phyloP scores from a whole-genome alignment of 2,888 invertebrate species.

The Diploptera punctata region DNA sequence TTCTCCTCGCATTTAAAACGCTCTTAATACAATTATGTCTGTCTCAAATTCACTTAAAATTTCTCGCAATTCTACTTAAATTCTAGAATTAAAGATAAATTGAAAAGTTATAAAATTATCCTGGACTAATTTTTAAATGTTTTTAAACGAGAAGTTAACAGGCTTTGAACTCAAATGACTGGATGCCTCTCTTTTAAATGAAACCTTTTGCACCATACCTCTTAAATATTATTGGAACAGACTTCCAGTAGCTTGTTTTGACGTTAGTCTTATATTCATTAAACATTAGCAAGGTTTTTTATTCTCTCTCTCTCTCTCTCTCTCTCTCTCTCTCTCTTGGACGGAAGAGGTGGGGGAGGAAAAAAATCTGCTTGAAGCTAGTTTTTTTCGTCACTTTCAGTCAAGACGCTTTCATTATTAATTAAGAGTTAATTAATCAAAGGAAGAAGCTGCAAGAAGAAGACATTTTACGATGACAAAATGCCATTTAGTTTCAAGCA shows the following conservation, averaged over 20 bases:
- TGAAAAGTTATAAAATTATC: no score
- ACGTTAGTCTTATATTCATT: conserved; percentile 15
- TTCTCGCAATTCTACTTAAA: no score
- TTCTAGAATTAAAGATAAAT: no score
- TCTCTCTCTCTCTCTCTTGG: background rate
- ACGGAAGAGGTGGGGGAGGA: background rate
- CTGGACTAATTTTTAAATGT: no score
- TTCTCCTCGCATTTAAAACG: no score
- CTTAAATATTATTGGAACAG: background rate
- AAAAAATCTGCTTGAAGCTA: conserved; percentile 26
- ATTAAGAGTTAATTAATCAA: conserved; percentile 42
- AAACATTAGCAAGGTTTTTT: conserved; percentile 24
- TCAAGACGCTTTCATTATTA: conserved; percentile 37
- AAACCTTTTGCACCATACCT: background rate
- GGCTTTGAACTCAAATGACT: background rate
- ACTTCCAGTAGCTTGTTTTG: background rate
- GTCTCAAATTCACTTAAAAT: no score
- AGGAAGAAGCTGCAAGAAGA: conserved; percentile 6
- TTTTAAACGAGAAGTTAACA: background rate
- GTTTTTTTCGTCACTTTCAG: conserved; percentile 30
- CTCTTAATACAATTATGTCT: no score
- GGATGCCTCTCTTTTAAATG: background rate
- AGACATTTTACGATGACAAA: conserved; percentile 3
- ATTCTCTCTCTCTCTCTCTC: conserved; percentile 7
- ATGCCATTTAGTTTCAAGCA: conserved; percentile 5